Percentiles rank a stretch among this genome's conserved stretches.
Conservation (phyloP, 2,113 vertebrate species). For the Cyanoderma ruficeps region DNA sequence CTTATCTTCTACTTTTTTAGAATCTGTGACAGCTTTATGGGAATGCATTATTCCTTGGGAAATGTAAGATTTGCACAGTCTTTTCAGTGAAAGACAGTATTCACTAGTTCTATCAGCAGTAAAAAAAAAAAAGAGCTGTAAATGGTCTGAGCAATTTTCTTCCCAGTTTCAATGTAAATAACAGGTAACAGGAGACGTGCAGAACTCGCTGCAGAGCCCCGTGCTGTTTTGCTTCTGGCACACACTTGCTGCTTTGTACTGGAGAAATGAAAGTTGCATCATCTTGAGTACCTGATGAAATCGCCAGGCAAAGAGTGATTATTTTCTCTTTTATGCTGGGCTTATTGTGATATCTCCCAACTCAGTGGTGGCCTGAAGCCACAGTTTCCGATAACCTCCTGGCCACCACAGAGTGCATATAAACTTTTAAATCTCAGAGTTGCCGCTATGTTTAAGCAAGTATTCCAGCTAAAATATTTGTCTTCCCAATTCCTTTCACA, state of each 20-base stretch:
- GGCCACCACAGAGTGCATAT: fast-evolving
- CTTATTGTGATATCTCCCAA: not conserved
- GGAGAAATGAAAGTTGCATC: not conserved
- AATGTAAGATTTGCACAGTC: not conserved
- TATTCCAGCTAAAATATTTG: not conserved
- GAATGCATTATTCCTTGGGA: not conserved
- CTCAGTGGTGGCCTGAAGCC: not conserved
- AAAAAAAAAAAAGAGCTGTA: not conserved
- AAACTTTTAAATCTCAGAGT: not conserved
- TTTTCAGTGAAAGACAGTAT: not conserved
- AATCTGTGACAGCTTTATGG: not conserved
- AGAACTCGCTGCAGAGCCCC: not conserved
- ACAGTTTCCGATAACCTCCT: not conserved
- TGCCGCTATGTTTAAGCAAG: not conserved
- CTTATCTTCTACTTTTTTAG: not conserved
- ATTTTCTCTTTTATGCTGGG: not conserved
- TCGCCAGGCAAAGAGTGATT: not conserved
- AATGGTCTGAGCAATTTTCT: not conserved
- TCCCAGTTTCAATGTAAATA: not conserved
- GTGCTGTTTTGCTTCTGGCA: fast-evolving
- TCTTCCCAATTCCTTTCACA: not conserved
- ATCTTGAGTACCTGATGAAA: not conserved
- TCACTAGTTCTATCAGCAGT: not conserved
- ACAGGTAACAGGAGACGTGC: not conserved
- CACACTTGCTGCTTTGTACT: not conserved